Base-by-base conservation (phyloP, 2,797 vertebrate genomes). In the Danio aesculapii region DNA sequence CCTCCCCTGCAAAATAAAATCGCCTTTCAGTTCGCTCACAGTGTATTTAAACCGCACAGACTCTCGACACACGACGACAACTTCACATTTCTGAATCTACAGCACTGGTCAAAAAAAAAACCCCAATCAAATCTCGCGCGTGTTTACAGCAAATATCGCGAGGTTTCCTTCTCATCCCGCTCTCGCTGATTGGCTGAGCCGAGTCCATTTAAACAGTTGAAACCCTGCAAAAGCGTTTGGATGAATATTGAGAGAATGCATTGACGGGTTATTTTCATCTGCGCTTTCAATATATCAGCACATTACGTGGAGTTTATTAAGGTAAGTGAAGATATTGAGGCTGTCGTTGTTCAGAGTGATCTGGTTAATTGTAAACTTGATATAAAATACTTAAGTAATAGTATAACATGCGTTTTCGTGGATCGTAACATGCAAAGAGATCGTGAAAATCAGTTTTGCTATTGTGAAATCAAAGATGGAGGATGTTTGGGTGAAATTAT, bases 121-220 rank as follows among this genome's bases (percentile, higher is more conserved):
- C n/a, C n/a, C n/a, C 39, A 11, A 2, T 83, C 21, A 71, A 83
- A 81, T 75, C 80, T 43, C 80, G 83, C 67, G 80, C 52, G 50
- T 0, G 19, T 50, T 52, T 61, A 50, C 5, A 2, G 1, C 0
- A 68, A 58, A n/a, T 84, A 50, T 83, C 86, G 75, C 83, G 84
- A 83, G 47, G 73, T 57, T 53, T 76, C 12, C 1, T 1, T 9
- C 5, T 1, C 17, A 13, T 13, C 4, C 6, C 43, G 75, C 21
- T 16, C 1, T 16, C 16, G 8, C 74, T 79, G 70, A 84, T 86
- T 87, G 86, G 86, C 63, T 79, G 84, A 6, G 4, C 10, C 1
- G 13, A 76, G 73, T 63, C 61, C 41, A 78, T 84, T 86, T 87
- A 87, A 84, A 81, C 46, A 53, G 81, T 58, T 58, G 77, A 81